A percentile compares a stretch with the other conserved stretches of the same genome.
phyloP scores from a whole-genome alignment of 53 echinoderm and acorn worm species.

The Zoroaster sp. region DNA sequence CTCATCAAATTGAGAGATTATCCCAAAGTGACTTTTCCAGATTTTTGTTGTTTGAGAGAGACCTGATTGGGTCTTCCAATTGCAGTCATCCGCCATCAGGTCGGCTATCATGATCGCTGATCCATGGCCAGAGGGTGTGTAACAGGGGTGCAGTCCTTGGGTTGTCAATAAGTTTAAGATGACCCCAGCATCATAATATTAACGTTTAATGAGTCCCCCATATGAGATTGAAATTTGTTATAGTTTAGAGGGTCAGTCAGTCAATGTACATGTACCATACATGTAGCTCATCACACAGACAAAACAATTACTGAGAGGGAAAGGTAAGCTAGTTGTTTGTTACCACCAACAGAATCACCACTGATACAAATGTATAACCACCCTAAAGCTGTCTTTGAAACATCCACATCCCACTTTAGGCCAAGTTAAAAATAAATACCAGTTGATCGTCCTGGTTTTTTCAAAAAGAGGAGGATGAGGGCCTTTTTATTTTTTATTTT shows the following conservation, averaged over 20 bases:
- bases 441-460: too few relatives aligned
- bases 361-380: too few relatives aligned
- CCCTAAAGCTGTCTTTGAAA: too few relatives aligned
- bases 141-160: background rate
- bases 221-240: background rate
- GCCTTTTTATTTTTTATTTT: too few relatives aligned
- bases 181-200: constrained; percentile 26
- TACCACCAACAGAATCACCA: too few relatives aligned
- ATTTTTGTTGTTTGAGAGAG: background rate
- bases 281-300: background rate
- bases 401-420: too few relatives aligned
- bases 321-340: too few relatives aligned
- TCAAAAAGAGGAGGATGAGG: too few relatives aligned
- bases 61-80: too few relatives aligned
- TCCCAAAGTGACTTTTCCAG: constrained; percentile 9
- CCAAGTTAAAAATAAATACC: too few relatives aligned
- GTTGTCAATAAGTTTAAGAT: background rate
- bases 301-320: background rate
- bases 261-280: background rate
- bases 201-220: constrained; percentile 9
- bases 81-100: background rate
- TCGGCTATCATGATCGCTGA: background rate
- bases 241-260: background rate
- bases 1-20: constrained; percentile 39
- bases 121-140: background rate